Base-by-base conservation (phyloP, 2,797 vertebrate species). In the Buphagus erythrorhynchus region DNA sequence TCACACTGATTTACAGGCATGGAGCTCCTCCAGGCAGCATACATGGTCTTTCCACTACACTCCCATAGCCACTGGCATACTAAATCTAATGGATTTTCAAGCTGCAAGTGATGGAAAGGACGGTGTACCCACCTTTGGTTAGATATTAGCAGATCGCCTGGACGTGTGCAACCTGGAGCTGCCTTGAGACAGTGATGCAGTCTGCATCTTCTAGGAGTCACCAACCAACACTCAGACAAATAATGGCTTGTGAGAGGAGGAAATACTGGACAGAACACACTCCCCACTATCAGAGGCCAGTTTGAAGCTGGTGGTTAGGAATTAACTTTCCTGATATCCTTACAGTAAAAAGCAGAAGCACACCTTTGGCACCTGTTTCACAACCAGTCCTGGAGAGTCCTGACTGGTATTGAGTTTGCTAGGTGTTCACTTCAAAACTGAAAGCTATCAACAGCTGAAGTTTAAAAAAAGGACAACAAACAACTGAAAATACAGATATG, bases 401-500 rank as follows among this genome's bases (percentile, higher is more conserved):
- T 4, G 3, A 29, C 42, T 33, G 38, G 5, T 29, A 61, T 1
- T 52, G 43, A 58, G 51, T 71, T 77, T 55, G 16, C 46, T 22
- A 40, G 20, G 85, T 4, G 16, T 33, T 87, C 45, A 46, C 72
- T 84, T 40, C 71, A 68, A 94, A 95, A 93, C 16, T 24, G 19
- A 93, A 97, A 83, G 38, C 77, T 92, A 95, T 59, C 40, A 81
- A 82, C 24, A 76, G 68, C 36, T 67, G 33, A 82, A 45, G 17
- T 58, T 80, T 9, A 66, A 76, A 73, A 38, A 54, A 19, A 15
- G 4, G 8, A 21, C 5, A 28, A 24, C 24, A 79, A 51, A 17
- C n/a, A 80, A 58, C 35, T 18, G 31, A 66, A 82, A 35, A 24
- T 18, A 68, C 9, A 48, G 40, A 76, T 16, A 76, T 11, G 26